A percentile compares a stretch with the other conserved stretches of the same genome.
Evolutionary conservation across 2,113 vertebrate species (phyloP).

Genomic region (Puntigrus tetrazona): DNA sequence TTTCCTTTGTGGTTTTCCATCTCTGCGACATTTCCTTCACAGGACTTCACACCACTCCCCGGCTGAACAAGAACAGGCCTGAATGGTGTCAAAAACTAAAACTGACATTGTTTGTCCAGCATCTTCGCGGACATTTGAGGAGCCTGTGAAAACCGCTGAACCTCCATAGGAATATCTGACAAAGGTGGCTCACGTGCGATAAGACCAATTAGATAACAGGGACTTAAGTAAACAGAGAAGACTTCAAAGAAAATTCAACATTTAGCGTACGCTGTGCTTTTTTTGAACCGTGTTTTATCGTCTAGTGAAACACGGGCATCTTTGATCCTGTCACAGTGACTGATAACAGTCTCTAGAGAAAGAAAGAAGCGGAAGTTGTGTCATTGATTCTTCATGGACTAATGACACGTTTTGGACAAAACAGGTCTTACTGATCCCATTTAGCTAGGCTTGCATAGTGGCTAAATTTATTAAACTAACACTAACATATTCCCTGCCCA

Average conservation of each 20-base stretch:
- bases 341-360: constrained; percentile 30
- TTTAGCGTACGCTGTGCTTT: constrained; percentile 18
- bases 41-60: constrained; percentile 49
- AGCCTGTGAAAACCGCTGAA: constrained; percentile 61
- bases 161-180: constrained; percentile 7
- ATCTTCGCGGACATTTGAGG: constrained; percentile 58
- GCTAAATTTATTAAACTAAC: neutral
- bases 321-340: constrained; percentile 46
- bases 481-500: neutral
- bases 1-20: constrained; percentile 65
- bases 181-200: neutral
- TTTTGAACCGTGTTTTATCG: constrained; percentile 33
- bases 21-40: constrained; percentile 48
- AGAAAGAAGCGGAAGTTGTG: constrained; percentile 55
- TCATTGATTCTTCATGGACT: constrained; percentile 61
- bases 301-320: constrained; percentile 27
- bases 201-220: neutral
- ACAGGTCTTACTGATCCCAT: neutral
- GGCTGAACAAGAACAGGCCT: constrained; percentile 56
- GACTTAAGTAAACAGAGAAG: constrained; percentile 30
- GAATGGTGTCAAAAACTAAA: constrained; percentile 55
- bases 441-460: neutral
- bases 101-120: constrained; percentile 57
- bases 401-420: constrained; percentile 46
- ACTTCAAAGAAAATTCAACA: constrained; percentile 23